phyloP scores from a whole-genome alignment of 1,140 invertebrate genomes.

The Caenorhabditis tropicalis region DNA sequence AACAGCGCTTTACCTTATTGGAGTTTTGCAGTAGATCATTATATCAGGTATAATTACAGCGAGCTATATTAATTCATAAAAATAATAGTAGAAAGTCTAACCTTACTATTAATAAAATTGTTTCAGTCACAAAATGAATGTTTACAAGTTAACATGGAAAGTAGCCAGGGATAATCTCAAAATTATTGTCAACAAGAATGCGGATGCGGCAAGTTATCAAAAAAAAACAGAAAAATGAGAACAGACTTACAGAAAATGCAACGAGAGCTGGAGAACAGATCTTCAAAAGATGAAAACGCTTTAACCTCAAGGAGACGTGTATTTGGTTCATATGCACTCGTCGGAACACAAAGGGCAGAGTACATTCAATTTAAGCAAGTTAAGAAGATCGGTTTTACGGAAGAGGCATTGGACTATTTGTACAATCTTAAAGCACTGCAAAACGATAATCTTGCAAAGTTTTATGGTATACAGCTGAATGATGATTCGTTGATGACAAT shows the following conservation, averaged over 20 bases:
- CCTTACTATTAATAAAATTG: too few relatives aligned
- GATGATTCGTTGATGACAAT: neutral
- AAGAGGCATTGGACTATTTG: neutral
- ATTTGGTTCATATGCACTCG: neutral
- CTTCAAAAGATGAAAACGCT: neutral
- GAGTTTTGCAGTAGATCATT: too few relatives aligned
- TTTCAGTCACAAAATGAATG: slow-evolving; percentile 13
- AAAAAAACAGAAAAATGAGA: neutral
- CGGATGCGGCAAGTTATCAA: neutral
- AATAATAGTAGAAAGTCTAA: too few relatives aligned
- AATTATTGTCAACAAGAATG: slow-evolving; percentile 14
- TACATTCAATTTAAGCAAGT: slow-evolving; percentile 15
- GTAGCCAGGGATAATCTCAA: neutral
- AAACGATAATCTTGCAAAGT: neutral
- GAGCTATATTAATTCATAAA: too few relatives aligned
- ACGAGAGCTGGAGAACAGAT: neutral
- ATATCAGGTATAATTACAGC: too few relatives aligned
- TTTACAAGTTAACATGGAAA: slow-evolving; percentile 25
- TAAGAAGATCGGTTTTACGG: neutral
- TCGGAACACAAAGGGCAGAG: neutral
- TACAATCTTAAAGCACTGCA: neutral
- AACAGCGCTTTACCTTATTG: too few relatives aligned
- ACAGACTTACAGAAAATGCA: slow-evolving; percentile 1
- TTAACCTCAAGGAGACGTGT: neutral
- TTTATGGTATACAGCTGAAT: neutral